Evolutionary conservation across 2,797 vertebrate genomes (phyloP).

Genomic region (Ataeniobius toweri): DNA sequence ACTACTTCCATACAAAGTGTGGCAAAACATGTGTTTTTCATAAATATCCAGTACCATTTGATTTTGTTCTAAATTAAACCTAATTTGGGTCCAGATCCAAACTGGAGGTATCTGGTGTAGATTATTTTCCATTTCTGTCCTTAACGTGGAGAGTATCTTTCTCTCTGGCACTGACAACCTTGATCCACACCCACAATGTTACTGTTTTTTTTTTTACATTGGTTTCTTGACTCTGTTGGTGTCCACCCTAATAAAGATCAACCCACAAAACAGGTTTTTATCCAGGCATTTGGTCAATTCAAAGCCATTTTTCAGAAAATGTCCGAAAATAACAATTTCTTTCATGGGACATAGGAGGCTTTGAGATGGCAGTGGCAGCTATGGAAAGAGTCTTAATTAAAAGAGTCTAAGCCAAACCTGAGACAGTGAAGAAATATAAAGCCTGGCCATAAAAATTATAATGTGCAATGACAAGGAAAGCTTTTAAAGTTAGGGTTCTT

Average conservation of each 20-base stretch:
- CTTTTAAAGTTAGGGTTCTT: neutral
- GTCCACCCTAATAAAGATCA: neutral
- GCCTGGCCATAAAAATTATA: no score
- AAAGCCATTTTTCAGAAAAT: neutral
- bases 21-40: neutral
- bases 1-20: neutral
- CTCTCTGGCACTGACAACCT: neutral
- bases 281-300: neutral
- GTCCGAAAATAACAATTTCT: neutral
- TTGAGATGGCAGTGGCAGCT: neutral
- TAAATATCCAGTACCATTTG: neutral
- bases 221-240: neutral
- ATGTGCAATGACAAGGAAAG: neutral
- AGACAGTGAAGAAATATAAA: neutral
- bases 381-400: neutral
- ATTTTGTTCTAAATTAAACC: neutral
- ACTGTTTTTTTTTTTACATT: neutral
- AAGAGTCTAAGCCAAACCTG: neutral
- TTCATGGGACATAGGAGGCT: neutral
- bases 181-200: neutral
- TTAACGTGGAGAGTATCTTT: neutral
- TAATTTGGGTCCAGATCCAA: neutral
- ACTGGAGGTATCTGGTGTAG: neutral
- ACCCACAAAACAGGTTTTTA: neutral
- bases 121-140: neutral